phyloP scores from a whole-genome alignment of 2,888 invertebrate genomes.

The Electrophaes corylata region DNA sequence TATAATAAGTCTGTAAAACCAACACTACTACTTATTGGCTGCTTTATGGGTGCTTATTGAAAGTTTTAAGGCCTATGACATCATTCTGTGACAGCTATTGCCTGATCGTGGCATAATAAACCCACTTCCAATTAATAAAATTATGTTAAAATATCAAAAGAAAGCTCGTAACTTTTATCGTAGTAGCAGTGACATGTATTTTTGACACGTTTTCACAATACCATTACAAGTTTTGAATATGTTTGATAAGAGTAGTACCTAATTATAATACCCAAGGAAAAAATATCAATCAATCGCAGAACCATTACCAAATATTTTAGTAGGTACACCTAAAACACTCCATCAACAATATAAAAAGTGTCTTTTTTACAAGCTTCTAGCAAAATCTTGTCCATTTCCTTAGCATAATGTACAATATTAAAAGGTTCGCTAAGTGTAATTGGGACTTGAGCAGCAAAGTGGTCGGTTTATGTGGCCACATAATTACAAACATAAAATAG shows the following conservation, averaged over 20 bases:
- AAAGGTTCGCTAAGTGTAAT: slow-evolving; percentile 75
- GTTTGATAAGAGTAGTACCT: too few species aligned
- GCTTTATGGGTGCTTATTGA: not conserved
- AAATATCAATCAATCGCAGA: too few species aligned
- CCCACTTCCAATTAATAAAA: not conserved
- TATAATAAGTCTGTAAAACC: not conserved
- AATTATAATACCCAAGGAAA: too few species aligned
- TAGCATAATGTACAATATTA: slow-evolving; percentile 79
- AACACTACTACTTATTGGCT: not conserved
- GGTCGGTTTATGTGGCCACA: slow-evolving; percentile 75
- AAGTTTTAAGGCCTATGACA: not conserved
- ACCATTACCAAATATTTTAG: too few species aligned
- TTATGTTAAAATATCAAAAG: not conserved
- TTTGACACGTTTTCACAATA: not conserved
- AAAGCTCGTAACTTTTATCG: not conserved
- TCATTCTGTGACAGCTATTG: not conserved
- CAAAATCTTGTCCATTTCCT: slow-evolving; percentile 76
- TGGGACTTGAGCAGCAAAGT: slow-evolving; percentile 72
- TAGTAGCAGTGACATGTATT: too few species aligned
- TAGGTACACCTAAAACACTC: not conserved
- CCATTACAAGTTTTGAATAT: not conserved
- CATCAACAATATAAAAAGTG: not conserved
- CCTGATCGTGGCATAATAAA: not conserved
- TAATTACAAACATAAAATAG: slow-evolving; percentile 79
- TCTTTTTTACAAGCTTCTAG: slow-evolving; percentile 64